Base-by-base conservation (phyloP, 2,888 invertebrate species). In the Lithodes maja region DNA sequence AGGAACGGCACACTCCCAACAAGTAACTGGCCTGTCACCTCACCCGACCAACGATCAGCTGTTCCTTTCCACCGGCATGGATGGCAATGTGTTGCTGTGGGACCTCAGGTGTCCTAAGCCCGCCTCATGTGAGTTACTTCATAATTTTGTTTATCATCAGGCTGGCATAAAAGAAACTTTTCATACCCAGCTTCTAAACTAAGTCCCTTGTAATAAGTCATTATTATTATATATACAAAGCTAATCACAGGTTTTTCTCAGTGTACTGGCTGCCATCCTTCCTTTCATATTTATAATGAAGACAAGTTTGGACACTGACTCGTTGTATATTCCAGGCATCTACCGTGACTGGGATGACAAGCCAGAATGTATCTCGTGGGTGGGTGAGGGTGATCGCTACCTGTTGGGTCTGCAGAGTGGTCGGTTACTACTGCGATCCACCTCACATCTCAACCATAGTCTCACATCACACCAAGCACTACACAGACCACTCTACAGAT, bases 41-140 rank as follows among this genome's bases (percentile, higher is more conserved):
- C 94, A 95, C 87, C 94, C 94, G 77, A 93, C 93, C 55, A 94
- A 95, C 92, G 88, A 90, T 53, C 93, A 94, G 89, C 91, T 95
- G 68, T 95, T 95, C 93, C 93, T 94, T 49, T 95, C 96, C 9
- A 94, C 94, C 92, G 93, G 94, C 52, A 93, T 95, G 93, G 95
- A 95, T 93, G 94, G 94, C 85, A 94, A 93, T 92, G 93, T 95
- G 69, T 94, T 95, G 81, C 92, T 95, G 53, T 95, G 95, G 95
- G 95, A 95, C 93, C 94, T 94, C 17, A 93, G 95, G 89, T 93
- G 94, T 87, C 92, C 93, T 9, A 93, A 93, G 91, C 94, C 94
- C 83, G 94, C 94, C 7, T 91, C 91, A 54, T 90, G 91, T 90
- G 87, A 87, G 90, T 33, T 33, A 33, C 33, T 33, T 33, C 77